These are phyloP conservation scores for Uria aalge DNA, from an alignment of 2,113 vertebrate species.

Conservation along the genomic window DNA sequence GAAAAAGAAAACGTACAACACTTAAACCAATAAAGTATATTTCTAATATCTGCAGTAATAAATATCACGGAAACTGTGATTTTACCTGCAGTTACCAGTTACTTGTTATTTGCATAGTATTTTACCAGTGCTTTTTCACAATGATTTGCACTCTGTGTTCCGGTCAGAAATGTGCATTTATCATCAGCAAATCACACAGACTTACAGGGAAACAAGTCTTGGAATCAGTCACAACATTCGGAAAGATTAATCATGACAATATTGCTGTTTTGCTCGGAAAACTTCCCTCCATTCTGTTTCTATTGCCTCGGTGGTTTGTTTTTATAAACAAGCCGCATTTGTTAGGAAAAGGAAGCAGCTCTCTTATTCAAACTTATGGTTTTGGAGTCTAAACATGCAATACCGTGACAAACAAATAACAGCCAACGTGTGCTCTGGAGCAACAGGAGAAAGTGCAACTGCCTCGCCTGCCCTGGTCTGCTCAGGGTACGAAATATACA, in stretches of 20 bases:
- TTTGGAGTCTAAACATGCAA: not conserved
- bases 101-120: not conserved
- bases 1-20: not conserved
- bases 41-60: not conserved
- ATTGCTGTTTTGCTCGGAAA: slow-evolving; percentile 24
- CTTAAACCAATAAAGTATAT: not conserved
- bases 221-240: not conserved
- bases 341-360: not conserved
- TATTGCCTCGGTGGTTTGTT: not conserved
- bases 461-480: not conserved
- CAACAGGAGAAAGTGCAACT: not conserved
- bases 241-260: not conserved
- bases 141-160: not conserved
- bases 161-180: not conserved
- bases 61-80: not conserved
- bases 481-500: not conserved
- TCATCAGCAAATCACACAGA: not conserved
- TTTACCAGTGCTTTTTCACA: not conserved
- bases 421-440: not conserved
- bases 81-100: not conserved
- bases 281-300: not conserved
- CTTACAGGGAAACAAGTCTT: not conserved
- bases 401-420: not conserved
- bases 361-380: not conserved
- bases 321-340: slow-evolving; percentile 11